Evolutionary conservation across 1,140 invertebrate species (phyloP).

Genomic region (Eupeodes corollae): DNA sequence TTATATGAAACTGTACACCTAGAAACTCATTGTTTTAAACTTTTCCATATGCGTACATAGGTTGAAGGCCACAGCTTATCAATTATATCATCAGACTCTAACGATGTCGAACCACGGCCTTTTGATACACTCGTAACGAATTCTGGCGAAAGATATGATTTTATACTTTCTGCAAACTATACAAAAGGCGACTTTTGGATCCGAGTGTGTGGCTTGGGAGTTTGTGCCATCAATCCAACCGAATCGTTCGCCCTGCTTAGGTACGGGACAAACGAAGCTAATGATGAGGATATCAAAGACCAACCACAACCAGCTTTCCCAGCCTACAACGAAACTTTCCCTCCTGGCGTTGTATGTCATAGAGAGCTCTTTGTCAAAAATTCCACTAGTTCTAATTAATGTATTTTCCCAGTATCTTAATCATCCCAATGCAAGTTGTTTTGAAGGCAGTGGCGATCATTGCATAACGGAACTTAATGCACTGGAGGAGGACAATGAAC

Average conservation of each 20-base stretch:
- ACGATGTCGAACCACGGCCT: conserved; percentile 32
- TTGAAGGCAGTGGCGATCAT: background rate
- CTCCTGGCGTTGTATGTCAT: conserved; percentile 3
- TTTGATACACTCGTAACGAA: conserved; percentile 25
- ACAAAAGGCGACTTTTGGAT: conserved; percentile 44
- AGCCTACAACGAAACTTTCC: conserved; percentile 3
- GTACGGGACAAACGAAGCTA: conserved; percentile 3
- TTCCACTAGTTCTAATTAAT: background rate
- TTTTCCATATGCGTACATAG: conserved; percentile 2
- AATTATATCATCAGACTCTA: conserved; percentile 44
- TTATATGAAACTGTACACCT: background rate
- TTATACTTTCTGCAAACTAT: conserved; percentile 44
- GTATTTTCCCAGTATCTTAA: conserved; percentile 2
- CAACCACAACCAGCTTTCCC: background rate
- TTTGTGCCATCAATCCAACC: conserved; percentile 31
- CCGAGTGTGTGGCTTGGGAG: conserved; percentile 38
- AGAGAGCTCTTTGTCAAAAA: background rate
- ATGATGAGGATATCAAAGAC: background rate
- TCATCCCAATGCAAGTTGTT: conserved; percentile 8
- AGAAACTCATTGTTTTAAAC: background rate
- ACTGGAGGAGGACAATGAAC: background rate
- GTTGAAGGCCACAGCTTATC: conserved; percentile 43
- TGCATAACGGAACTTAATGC: conserved; percentile 7
- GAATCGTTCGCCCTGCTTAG: conserved; percentile 9
- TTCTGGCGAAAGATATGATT: conserved; percentile 52